Evolutionary conservation across 2,888 invertebrate genomes (phyloP), one percentile per base, ranked within the genome.

Genomic region (Drosophila barbarae): DNA sequence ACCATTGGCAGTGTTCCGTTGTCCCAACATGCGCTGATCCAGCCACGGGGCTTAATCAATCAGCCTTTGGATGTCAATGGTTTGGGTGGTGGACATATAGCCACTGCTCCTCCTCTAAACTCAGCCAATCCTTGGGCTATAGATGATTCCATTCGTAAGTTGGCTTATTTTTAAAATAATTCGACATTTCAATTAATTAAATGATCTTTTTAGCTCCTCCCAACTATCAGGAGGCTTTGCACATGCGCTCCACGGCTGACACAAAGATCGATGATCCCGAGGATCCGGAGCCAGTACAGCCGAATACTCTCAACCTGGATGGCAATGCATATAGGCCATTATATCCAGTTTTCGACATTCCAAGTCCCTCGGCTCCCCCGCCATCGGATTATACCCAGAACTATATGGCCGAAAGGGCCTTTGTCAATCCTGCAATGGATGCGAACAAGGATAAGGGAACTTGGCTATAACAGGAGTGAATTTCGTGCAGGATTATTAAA

Each of bases 1-100:
- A 87, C 87, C 3, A 83, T 90, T 18, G 90, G 89, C 18, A 88
- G 84, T 60, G 78, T 89, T 5, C 89, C 90, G 0, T 50, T 78
- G 8, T n/a, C 69, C 9, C 59, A 71, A 5, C 41, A 77, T 10
- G 47, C 23, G 5, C 50, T 21, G 1, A 69, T 69, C 18, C 78
- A 71, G 15, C 74, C 71, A 15, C 59, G 72, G 12, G 54, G 18
- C 1, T 5, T 60, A 21, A 30, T 26, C 5, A 28, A 28, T 34
- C 51, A 55, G 39, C 23, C 47, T 0, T 51, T 70, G 0, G 68
- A 76, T 41, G 74, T 44, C 1, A 53, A 60, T 36, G 56, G 47
- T 0, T 41, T 74, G 41, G 21, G 21, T 35, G 44, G 34, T 7
- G 32, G 10, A 3, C 35, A 46, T 36, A 4, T 36, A 0, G 55